A percentile compares a stretch with the other conserved stretches of the same genome.
Conservation (phyloP, 2,888 invertebrate species). For the Tanypteryx hageni region DNA sequence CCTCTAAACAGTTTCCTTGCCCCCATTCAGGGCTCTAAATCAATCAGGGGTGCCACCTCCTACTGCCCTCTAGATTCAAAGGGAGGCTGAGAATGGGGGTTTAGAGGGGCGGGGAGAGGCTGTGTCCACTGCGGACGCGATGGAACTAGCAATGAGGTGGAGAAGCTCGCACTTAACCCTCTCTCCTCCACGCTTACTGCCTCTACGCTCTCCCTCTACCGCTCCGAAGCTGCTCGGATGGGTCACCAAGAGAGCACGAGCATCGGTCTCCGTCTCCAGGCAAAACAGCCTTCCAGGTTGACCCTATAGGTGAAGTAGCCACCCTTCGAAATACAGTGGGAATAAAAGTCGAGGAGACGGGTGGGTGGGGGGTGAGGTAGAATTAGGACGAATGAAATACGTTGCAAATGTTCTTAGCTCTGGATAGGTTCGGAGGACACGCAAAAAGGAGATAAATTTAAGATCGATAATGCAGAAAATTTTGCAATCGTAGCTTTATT, state of each 20-base stretch:
- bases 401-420: no score
- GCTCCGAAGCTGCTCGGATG: not conserved
- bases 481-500: no score
- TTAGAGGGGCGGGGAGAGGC: not conserved
- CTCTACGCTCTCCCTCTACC: not conserved
- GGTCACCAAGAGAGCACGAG: not conserved
- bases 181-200: not conserved
- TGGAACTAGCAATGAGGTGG: constrained; percentile 54
- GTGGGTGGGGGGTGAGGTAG: no score
- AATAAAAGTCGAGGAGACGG: no score
- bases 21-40: not conserved
- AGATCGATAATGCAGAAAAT: no score
- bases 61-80: not conserved
- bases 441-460: no score
- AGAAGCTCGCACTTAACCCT: not conserved
- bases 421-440: no score
- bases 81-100: not conserved
- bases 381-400: no score
- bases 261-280: not conserved
- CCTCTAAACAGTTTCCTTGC: constrained; percentile 13
- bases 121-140: constrained; percentile 45
- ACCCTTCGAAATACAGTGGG: not conserved
- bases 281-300: not conserved
- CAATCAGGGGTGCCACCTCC: constrained; percentile 14
- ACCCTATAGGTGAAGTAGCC: not conserved